A percentile compares a stretch with the other conserved stretches of the same genome.
Evolutionary conservation across 2,888 invertebrate genomes (phyloP).

Genomic region (Drosophila cognata): DNA sequence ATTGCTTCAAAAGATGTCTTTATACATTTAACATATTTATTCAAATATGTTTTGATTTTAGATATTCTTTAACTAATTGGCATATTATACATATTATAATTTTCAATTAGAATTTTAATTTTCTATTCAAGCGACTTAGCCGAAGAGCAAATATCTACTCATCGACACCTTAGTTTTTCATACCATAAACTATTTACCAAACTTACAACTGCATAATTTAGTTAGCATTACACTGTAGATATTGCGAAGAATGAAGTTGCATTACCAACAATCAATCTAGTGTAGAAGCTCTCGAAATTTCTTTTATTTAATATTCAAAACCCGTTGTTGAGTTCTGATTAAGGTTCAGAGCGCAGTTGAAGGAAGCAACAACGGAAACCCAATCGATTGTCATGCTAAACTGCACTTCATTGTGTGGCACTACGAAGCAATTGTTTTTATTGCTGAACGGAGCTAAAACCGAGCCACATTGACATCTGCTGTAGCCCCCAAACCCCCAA

Average conservation of each 20-base stretch:
- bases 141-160: neutral
- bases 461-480: constrained; percentile 58
- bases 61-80: neutral
- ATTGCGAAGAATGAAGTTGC: neutral
- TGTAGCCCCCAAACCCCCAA: constrained; percentile 19
- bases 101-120: neutral
- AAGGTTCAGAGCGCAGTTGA: constrained; percentile 30
- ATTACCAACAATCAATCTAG: constrained; percentile 1
- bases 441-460: constrained; percentile 2
- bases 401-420: constrained; percentile 42
- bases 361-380: constrained; percentile 28
- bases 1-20: too few relatives aligned
- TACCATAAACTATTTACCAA: neutral
- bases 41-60: neutral
- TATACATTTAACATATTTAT: too few relatives aligned
- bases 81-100: neutral
- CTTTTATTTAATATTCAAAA: constrained; percentile 20
- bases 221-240: neutral
- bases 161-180: neutral
- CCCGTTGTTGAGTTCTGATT: constrained; percentile 39
- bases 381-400: constrained; percentile 69
- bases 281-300: neutral
- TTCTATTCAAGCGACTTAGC: too few relatives aligned
- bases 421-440: constrained; percentile 18
- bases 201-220: neutral